A percentile compares a stretch with the other conserved stretches of the same genome.
These are phyloP conservation scores for Synergus umbraculus DNA, from an alignment of 2,888 invertebrate genomes.

Conservation along the genomic window DNA sequence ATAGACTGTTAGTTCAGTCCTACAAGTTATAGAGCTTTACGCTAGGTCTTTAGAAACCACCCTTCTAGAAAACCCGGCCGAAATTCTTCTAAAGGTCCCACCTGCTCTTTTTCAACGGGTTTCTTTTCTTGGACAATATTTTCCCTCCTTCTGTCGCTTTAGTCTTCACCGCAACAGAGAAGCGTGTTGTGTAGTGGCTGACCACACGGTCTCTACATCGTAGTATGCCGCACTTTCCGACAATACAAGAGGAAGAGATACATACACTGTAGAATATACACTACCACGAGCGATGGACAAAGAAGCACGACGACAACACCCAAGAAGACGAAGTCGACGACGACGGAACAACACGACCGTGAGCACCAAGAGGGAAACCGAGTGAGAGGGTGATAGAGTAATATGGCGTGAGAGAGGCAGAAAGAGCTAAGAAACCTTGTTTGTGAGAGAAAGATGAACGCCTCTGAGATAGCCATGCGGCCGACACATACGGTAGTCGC, in stretches of 20 bases:
- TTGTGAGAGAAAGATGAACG: conserved; percentile 39
- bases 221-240: conserved; percentile 29
- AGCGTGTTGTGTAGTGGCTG: conserved; percentile 31
- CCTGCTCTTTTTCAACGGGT: conserved; percentile 8
- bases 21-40: background rate
- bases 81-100: background rate
- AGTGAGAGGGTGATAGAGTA: conserved; percentile 42
- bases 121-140: conserved; percentile 23
- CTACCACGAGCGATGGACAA: conserved; percentile 27
- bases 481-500: conserved; percentile 76
- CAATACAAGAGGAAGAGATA: conserved; percentile 33
- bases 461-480: conserved; percentile 63
- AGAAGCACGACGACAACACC: conserved; percentile 29
- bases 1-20: background rate
- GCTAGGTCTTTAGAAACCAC: background rate
- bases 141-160: conserved; percentile 16
- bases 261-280: conserved; percentile 19
- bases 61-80: background rate
- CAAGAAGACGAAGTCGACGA: conserved; percentile 30
- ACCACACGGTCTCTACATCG: conserved; percentile 28
- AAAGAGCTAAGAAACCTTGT: conserved; percentile 21
- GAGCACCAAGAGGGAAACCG: conserved; percentile 28
- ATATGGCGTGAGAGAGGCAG: conserved; percentile 31
- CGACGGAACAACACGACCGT: conserved; percentile 42
- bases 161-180: background rate